Conservation (phyloP, 1,140 invertebrate genomes). For the Atta cephalotes region DNA sequence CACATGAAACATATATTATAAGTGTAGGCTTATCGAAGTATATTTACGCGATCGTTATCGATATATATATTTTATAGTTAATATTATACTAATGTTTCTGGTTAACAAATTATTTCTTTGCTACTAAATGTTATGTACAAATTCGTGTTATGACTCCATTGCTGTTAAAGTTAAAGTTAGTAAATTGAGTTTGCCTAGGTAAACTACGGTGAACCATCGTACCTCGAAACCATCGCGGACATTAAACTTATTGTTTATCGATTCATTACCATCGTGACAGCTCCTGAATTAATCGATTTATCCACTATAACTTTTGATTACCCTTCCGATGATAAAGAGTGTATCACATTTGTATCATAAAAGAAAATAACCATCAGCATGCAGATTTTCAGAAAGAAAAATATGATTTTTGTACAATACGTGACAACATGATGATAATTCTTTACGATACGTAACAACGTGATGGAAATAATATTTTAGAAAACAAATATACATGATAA, state of each 20-base stretch:
- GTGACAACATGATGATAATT: neutral
- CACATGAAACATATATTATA: neutral
- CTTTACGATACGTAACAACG: neutral
- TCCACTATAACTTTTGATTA: slow-evolving; percentile 45
- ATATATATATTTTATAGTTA: neutral
- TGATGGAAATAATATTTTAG: slow-evolving; percentile 32
- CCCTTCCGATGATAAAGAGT: neutral
- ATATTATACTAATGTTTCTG: neutral
- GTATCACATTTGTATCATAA: neutral
- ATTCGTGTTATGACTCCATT: slow-evolving; percentile 46
- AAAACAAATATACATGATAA: neutral
- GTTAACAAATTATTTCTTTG: slow-evolving; percentile 28
- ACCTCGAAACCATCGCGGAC: slow-evolving; percentile 17
- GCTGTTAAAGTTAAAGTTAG: slow-evolving; percentile 45
- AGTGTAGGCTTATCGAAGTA: neutral
- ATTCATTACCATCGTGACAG: slow-evolving; percentile 36
- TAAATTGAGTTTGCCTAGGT: slow-evolving; percentile 11
- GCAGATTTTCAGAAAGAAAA: neutral
- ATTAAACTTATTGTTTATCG: slow-evolving; percentile 65
- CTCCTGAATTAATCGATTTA: slow-evolving; percentile 45
- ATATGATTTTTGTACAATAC: neutral
- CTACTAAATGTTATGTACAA: neutral
- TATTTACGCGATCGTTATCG: neutral
- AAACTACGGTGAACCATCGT: slow-evolving; percentile 41
- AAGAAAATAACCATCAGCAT: neutral